A percentile compares a stretch with the other conserved stretches of the same genome.
Evolutionary conservation across 2,113 vertebrate species (phyloP).

Genomic region (Emydocephalus ijimae): DNA sequence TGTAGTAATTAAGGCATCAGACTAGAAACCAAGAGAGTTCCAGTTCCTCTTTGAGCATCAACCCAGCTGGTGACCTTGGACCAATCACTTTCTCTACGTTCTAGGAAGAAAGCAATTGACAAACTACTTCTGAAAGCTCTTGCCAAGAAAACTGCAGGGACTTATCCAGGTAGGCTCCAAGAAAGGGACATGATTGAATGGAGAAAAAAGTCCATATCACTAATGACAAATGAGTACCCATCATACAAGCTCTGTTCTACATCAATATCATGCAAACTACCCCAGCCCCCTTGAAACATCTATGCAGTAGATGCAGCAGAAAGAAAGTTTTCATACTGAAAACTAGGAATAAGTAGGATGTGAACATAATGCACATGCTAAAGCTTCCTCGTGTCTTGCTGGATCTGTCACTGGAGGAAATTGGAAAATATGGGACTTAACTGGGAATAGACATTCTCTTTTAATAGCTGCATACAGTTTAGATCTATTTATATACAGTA

Average conservation of each 20-base stretch:
- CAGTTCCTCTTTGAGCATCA: too few relatives aligned
- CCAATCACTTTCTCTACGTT: too few relatives aligned
- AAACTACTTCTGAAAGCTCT: too few relatives aligned
- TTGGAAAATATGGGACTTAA: neutral
- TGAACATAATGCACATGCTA: neutral
- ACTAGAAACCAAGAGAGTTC: too few relatives aligned
- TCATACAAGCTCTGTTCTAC: neutral
- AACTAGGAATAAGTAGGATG: neutral
- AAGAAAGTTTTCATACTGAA: neutral
- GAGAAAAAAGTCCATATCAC: neutral
- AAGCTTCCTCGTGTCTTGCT: neutral
- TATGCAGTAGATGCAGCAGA: neutral
- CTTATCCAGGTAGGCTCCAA: too few relatives aligned
- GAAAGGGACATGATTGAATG: too few relatives aligned
- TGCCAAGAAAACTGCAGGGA: too few relatives aligned
- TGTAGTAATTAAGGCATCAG: too few relatives aligned
- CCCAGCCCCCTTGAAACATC: neutral
- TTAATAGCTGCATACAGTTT: neutral
- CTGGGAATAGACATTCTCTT: neutral
- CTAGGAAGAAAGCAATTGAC: too few relatives aligned
- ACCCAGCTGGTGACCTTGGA: too few relatives aligned
- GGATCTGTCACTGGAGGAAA: neutral
- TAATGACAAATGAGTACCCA: neutral
- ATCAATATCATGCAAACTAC: neutral
- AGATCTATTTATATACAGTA: neutral